Conservation (phyloP, 1,140 invertebrate genomes). For the Eubasilissa regina region DNA sequence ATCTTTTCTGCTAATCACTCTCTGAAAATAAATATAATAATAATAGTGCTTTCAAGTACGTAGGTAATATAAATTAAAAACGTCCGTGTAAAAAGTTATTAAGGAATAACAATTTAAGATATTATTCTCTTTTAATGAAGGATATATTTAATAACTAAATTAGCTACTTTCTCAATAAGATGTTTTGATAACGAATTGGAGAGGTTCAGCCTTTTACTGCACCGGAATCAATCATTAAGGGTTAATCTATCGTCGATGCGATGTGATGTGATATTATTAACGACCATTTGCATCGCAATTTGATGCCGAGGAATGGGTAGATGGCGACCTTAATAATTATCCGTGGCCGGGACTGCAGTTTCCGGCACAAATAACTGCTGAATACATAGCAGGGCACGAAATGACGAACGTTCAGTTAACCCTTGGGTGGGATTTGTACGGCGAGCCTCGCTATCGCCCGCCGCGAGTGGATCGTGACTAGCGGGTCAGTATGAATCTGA, state of each 20-base stretch:
- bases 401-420: conserved; percentile 20
- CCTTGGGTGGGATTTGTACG: conserved; percentile 27
- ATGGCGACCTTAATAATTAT: conserved; percentile 17
- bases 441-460: conserved; percentile 15
- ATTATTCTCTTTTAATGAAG: too few relatives aligned
- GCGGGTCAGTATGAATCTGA: neutral
- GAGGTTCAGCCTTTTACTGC: neutral
- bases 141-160: too few relatives aligned
- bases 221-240: conserved; percentile 9
- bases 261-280: conserved; percentile 7
- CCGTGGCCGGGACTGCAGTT: conserved; percentile 13
- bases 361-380: conserved; percentile 22
- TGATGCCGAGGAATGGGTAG: conserved; percentile 19
- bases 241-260: neutral
- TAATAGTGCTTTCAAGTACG: too few relatives aligned
- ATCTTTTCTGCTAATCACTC: too few relatives aligned
- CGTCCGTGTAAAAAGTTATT: too few relatives aligned
- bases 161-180: too few relatives aligned
- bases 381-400: neutral
- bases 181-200: neutral
- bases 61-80: too few relatives aligned
- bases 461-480: conserved; percentile 15
- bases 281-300: conserved; percentile 29
- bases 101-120: too few relatives aligned
- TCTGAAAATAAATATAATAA: too few relatives aligned